Conservation (phyloP, 2,888 invertebrate species). For the Andrena minutula region DNA sequence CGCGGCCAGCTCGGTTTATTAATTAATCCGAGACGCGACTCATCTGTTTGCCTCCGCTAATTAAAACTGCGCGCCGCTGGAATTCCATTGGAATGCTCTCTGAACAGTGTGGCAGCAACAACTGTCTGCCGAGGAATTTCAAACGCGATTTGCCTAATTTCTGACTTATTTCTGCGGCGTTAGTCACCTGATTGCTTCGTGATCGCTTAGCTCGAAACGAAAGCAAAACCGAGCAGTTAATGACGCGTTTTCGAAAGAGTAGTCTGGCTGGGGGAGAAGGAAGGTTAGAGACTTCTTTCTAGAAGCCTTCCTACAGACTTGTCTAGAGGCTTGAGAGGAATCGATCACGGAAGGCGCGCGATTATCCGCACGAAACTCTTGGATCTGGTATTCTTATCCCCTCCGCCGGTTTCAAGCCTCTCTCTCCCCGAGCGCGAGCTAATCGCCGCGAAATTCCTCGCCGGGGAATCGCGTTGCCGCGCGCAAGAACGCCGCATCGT, state of each 20-base stretch:
- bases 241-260: not conserved
- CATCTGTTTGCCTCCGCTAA: slow-evolving; percentile 59
- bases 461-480: not conserved
- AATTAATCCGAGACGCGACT: slow-evolving; percentile 65
- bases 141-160: slow-evolving; percentile 1
- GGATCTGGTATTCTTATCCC: slow-evolving; percentile 39
- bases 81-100: slow-evolving; percentile 58
- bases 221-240: not conserved
- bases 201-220: not conserved
- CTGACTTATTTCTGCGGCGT: not conserved
- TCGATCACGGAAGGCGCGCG: slow-evolving; percentile 41
- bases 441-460: slow-evolving; percentile 23
- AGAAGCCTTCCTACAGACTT: no score
- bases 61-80: slow-evolving; percentile 55
- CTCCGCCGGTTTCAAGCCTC: not conserved
- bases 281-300: not conserved
- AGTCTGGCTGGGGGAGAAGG: not conserved
- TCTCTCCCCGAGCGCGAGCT: not conserved
- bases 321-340: not conserved
- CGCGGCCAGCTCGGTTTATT: slow-evolving; percentile 59
- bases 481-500: not conserved
- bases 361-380: slow-evolving; percentile 65
- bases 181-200: not conserved
- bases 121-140: not conserved
- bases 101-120: not conserved